Conservation (phyloP, 2,113 vertebrate species). For the Apaloderma vittatum region DNA sequence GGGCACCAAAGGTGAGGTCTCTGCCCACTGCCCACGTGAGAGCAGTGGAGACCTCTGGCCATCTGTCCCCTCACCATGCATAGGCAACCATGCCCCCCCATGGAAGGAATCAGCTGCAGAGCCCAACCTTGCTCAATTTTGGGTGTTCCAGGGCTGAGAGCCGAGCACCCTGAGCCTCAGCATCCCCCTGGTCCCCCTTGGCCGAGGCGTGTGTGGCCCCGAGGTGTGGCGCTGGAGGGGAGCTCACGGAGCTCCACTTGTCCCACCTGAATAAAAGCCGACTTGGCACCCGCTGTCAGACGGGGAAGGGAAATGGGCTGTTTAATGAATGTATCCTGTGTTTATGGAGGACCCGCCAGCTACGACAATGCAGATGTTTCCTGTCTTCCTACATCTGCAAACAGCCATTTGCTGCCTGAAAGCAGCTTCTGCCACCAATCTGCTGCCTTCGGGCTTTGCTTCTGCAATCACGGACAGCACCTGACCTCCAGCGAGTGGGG, state of each 20-base stretch:
- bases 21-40: accelerated
- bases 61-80: background rate
- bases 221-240: no score
- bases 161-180: background rate
- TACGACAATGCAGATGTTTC: constrained; percentile 62
- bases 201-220: accelerated
- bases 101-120: background rate
- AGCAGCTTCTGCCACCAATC: background rate
- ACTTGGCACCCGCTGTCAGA: background rate
- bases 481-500: accelerated
- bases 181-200: no score
- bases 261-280: background rate
- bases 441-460: accelerated
- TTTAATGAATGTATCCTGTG: constrained; percentile 13
- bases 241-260: background rate
- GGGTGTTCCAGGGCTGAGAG: no score
- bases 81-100: accelerated
- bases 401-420: background rate
- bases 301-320: background rate
- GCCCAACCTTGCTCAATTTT: background rate
- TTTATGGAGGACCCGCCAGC: background rate
- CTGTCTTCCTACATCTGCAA: constrained; percentile 18
- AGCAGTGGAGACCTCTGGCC: background rate
- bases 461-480: accelerated
- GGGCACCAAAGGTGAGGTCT: accelerated